phyloP scores from a whole-genome alignment of 2,888 invertebrate genomes.

The Drosophila prolongata region DNA sequence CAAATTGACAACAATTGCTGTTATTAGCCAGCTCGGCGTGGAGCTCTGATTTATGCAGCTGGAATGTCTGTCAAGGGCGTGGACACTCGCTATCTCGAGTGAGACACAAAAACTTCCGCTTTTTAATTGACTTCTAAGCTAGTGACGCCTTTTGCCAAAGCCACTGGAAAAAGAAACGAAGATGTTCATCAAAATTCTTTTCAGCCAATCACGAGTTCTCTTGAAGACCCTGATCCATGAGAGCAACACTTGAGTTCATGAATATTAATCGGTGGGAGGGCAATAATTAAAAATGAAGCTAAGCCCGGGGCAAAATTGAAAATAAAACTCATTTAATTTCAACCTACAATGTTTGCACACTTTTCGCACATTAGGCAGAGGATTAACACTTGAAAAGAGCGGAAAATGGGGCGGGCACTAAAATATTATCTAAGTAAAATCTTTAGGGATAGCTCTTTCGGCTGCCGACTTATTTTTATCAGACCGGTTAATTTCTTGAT shows the following conservation, averaged over 20 bases:
- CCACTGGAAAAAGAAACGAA: slow-evolving; percentile 16
- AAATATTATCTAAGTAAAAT: slow-evolving; percentile 11
- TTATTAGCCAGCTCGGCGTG: slow-evolving; percentile 55
- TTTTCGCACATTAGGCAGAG: slow-evolving; percentile 66
- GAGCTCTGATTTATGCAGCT: slow-evolving; percentile 66
- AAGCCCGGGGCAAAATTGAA: slow-evolving; percentile 44
- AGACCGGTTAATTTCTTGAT: slow-evolving; percentile 22
- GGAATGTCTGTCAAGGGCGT: slow-evolving; percentile 80
- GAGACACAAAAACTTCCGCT: slow-evolving; percentile 62
- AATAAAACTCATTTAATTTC: slow-evolving; percentile 54
- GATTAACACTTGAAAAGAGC: slow-evolving; percentile 53
- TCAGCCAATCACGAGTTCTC: neutral
- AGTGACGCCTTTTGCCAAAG: slow-evolving; percentile 43
- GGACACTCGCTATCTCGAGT: slow-evolving; percentile 35
- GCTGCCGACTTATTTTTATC: slow-evolving; percentile 50
- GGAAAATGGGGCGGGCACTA: slow-evolving; percentile 7
- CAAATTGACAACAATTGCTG: slow-evolving; percentile 80
- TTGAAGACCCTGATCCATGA: slow-evolving; percentile 1
- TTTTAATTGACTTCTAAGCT: slow-evolving; percentile 70
- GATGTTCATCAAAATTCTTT: neutral
- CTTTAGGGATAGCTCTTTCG: slow-evolving; percentile 20
- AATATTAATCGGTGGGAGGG: slow-evolving; percentile 60
- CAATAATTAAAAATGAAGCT: neutral
- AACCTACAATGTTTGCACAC: slow-evolving; percentile 53
- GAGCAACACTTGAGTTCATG: slow-evolving; percentile 48